Evolutionary conservation across 2,888 invertebrate species (phyloP), one percentile per base, ranked within the genome.

Genomic region (Abscondita cerata): DNA sequence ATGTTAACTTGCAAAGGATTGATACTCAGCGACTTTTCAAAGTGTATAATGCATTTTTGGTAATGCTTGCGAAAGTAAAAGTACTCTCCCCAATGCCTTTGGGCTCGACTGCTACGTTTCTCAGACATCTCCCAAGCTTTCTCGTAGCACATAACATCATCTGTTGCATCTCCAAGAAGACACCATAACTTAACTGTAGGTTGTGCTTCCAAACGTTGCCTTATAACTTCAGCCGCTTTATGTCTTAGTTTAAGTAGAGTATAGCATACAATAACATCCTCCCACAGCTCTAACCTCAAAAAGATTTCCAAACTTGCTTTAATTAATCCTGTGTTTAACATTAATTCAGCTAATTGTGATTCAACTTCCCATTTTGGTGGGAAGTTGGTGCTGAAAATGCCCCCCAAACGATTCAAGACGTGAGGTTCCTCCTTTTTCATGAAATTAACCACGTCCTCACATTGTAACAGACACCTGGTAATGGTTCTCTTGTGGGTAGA

Each of bases 51-150:
- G 66, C 93, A 90, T 73, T 91, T 86, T 11, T 84, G 84, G 75
- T 92, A 96, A 78, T 91, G 84, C 72, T 92, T 90, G 67, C 87
- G 88, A 1, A 84, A 81, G 73, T 90, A 94, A 69, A 90, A 86
- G 77, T 87, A 89, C 74, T 89, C 86, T 8, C 94, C 98, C 89
- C 98, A 92, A 73, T 95, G 93, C 18, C 93, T 84, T 77, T 95
- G 93, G 0, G 95, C 96, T 54, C 93, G 83, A 51, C 93, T 91
- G 79, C 93, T 95, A 53, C 85, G 88, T 58, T 88, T 83, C 5
- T 87, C 86, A 0, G 96, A 96, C 66, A 97, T 83, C 72, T 92
- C 87, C 96, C 98, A 98, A 0, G 98, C 98, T 72, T 89, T 91
- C 72, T 92, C 88, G 76, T 95, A 99, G 74, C 89, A 90, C 12